These are phyloP conservation scores for Drosophila melanosoma DNA, from an alignment of 2,888 invertebrate species.

Conservation along the genomic window DNA sequence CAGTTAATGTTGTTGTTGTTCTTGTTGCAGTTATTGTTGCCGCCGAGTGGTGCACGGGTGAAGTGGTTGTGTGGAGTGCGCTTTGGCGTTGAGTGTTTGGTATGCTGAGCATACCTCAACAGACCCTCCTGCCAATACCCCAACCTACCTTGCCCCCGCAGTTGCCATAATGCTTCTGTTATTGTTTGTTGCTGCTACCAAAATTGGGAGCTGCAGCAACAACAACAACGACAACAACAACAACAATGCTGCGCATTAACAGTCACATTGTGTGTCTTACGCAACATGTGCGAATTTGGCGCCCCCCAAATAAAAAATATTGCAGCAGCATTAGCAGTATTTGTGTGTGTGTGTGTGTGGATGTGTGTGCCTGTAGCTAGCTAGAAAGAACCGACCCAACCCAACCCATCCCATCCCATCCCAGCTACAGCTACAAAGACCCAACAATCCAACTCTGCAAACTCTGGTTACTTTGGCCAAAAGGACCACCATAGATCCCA, in stretches of 20 bases:
- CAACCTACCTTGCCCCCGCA: background rate
- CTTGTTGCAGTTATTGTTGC: constrained; percentile 53
- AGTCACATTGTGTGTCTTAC: constrained; percentile 43
- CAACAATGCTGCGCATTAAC: constrained; percentile 25
- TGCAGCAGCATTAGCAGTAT: constrained; percentile 1
- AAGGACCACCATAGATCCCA: constrained; percentile 72
- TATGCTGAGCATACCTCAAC: constrained; percentile 56
- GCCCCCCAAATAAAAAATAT: constrained; percentile 22
- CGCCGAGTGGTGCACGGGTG: constrained; percentile 61
- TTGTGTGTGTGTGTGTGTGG: background rate
- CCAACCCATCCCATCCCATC: constrained; percentile 8
- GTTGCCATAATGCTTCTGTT: constrained; percentile 20
- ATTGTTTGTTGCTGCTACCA: constrained; percentile 52
- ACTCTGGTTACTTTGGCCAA: constrained; percentile 15
- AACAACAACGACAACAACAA: constrained; percentile 18
- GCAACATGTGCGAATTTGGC: constrained; percentile 57
- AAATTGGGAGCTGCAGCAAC: constrained; percentile 38
- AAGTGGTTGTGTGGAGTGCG: constrained; percentile 74
- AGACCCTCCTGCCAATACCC: background rate
- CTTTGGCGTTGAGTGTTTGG: constrained; percentile 80
- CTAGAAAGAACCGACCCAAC: background rate
- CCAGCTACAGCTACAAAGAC: constrained; percentile 1
- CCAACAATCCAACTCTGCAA: constrained; percentile 6
- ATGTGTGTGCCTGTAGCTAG: background rate
- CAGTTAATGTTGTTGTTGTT: constrained; percentile 46